Percentiles rank a stretch among this genome's conserved stretches.
These are phyloP conservation scores for Temnothorax ravouxi DNA, from an alignment of 2,888 invertebrate genomes.

Conservation along the genomic window DNA sequence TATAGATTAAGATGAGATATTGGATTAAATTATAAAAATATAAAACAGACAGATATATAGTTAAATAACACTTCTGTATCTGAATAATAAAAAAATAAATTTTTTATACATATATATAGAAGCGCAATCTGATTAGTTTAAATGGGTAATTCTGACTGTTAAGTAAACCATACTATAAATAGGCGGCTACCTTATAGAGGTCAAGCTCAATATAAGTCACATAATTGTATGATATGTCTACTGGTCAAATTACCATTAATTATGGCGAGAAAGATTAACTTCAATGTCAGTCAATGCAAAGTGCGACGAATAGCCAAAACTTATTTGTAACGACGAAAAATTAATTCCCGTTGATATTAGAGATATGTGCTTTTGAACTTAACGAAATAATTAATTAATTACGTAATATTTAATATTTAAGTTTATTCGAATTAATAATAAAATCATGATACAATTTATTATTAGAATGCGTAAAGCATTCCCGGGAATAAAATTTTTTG, in stretches of 20 bases:
- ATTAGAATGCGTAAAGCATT: not conserved
- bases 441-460: not conserved
- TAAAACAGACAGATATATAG: not conserved
- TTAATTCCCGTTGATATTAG: not conserved
- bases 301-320: not conserved
- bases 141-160: not conserved
- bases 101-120: not conserved
- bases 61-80: not conserved
- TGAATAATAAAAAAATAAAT: not conserved
- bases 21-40: slow-evolving; percentile 3
- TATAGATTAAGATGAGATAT: not conserved
- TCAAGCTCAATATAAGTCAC: slow-evolving; percentile 24
- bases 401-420: not conserved
- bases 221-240: not conserved
- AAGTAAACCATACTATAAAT: not conserved
- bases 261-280: slow-evolving; percentile 41
- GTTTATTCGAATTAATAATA: too few species aligned
- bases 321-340: not conserved
- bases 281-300: slow-evolving; percentile 47
- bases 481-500: not conserved
- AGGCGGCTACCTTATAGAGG: not conserved
- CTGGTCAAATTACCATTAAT: slow-evolving; percentile 57
- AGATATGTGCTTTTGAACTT: not conserved
- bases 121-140: not conserved
- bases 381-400: not conserved